Conservation (phyloP, 2,888 invertebrate species). For the Heliconius erato region DNA sequence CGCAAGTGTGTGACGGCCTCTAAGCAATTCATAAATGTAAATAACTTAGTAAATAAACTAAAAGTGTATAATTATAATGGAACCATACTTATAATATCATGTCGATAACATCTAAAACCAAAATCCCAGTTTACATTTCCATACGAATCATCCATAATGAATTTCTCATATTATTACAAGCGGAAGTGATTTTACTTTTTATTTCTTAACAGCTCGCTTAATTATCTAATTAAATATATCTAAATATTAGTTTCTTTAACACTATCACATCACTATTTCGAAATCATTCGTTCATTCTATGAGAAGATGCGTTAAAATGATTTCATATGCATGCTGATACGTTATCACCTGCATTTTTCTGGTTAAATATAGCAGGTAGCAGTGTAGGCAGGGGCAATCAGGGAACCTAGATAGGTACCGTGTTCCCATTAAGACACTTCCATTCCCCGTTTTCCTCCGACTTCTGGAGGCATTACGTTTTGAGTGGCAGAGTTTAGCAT, state of each 20-base stretch:
- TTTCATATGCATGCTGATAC: background rate
- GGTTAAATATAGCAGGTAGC: background rate
- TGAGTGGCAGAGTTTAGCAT: too few relatives aligned
- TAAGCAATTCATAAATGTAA: slow-evolving; percentile 6
- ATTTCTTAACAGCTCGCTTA: slow-evolving; percentile 22
- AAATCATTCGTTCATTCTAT: background rate
- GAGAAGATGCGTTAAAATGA: background rate
- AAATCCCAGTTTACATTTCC: slow-evolving; percentile 4
- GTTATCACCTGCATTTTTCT: background rate
- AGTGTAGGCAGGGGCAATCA: too few relatives aligned
- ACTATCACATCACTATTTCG: slow-evolving; percentile 8
- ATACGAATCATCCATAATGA: slow-evolving; percentile 18
- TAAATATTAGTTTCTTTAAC: slow-evolving; percentile 16
- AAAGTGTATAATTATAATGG: background rate
- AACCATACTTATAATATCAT: background rate
- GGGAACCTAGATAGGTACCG: too few relatives aligned
- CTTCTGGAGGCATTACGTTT: too few relatives aligned
- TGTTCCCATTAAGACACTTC: too few relatives aligned
- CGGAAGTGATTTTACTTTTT: slow-evolving; percentile 23
- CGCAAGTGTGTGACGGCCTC: background rate
- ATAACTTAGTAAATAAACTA: background rate
- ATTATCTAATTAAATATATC: slow-evolving; percentile 26
- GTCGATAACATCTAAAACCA: background rate
- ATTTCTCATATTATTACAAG: slow-evolving; percentile 10
- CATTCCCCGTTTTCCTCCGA: too few relatives aligned